Conservation (phyloP, 2,113 vertebrate genomes). For the Datnioides undecimradiatus region DNA sequence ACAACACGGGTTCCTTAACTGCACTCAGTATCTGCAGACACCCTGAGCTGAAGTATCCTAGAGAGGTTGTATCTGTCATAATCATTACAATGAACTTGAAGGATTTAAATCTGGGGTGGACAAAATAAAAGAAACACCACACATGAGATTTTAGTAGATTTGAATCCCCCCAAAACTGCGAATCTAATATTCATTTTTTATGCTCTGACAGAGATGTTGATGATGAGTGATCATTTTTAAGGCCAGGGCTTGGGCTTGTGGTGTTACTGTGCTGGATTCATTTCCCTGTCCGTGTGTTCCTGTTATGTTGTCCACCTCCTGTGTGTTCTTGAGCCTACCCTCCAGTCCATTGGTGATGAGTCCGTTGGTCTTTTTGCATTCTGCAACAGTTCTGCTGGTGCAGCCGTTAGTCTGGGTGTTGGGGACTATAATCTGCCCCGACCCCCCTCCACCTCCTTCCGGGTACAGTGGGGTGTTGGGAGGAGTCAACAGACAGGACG, state of each 20-base stretch:
- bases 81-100: background rate
- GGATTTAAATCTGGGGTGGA: conserved; percentile 4
- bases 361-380: conserved; percentile 83
- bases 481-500: conserved; percentile 91
- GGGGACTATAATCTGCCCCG: conserved; percentile 41
- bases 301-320: conserved; percentile 33
- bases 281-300: background rate
- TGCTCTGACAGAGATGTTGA: background rate
- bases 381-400: conserved; percentile 70
- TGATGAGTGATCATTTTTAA: background rate
- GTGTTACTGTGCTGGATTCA: background rate
- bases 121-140: conserved; percentile 13
- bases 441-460: conserved; percentile 51
- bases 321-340: conserved; percentile 78
- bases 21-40: too few species aligned
- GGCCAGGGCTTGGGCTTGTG: background rate
- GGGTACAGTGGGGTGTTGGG: conserved; percentile 90
- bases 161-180: too few species aligned
- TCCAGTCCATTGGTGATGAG: conserved; percentile 84
- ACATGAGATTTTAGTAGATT: background rate
- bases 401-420: conserved; percentile 70
- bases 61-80: background rate
- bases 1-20: too few species aligned
- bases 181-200: too few species aligned
- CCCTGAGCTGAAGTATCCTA: too few species aligned